Evolutionary conservation across 2,797 vertebrate genomes (phyloP).

Genomic region (Myotis vivesi): DNA sequence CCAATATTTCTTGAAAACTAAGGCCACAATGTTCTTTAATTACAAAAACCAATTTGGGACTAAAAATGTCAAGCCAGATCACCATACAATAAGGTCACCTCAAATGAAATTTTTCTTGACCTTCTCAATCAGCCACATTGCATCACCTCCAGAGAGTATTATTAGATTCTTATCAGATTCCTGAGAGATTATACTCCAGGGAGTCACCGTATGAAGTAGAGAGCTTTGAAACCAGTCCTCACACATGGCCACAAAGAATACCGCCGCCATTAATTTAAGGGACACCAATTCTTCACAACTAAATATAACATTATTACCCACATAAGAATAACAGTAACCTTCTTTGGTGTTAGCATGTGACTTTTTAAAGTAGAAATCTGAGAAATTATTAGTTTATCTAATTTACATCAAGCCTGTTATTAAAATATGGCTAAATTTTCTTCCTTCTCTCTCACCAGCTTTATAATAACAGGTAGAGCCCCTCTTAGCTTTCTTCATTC

Average conservation of each 20-base stretch:
- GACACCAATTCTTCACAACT: slow-evolving; percentile 79
- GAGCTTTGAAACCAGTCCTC: slow-evolving; percentile 80
- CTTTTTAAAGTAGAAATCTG: slow-evolving; percentile 49
- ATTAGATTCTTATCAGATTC: slow-evolving; percentile 89
- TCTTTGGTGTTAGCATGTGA: slow-evolving; percentile 50
- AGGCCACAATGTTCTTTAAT: slow-evolving; percentile 85
- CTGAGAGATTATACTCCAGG: slow-evolving; percentile 82
- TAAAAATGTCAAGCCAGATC: slow-evolving; percentile 88
- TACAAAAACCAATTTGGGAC: slow-evolving; percentile 86
- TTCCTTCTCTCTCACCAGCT: background rate
- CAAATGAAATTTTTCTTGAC: slow-evolving; percentile 88
- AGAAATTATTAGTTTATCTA: slow-evolving; percentile 18
- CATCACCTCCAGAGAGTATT: slow-evolving; percentile 84
- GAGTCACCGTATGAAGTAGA: slow-evolving; percentile 83
- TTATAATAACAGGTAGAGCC: background rate
- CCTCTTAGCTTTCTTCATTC: slow-evolving; percentile 21
- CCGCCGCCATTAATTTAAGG: slow-evolving; percentile 85
- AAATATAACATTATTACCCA: slow-evolving; percentile 83
- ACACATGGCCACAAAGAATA: slow-evolving; percentile 85
- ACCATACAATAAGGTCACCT: slow-evolving; percentile 85
- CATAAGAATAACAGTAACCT: slow-evolving; percentile 76
- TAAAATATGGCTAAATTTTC: slow-evolving; percentile 10
- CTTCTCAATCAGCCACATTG: slow-evolving; percentile 87
- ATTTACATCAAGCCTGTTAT: background rate
- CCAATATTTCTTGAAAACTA: slow-evolving; percentile 86